These are phyloP conservation scores for Gryllus longicercus DNA, from an alignment of 2,888 invertebrate species.

Conservation along the genomic window DNA sequence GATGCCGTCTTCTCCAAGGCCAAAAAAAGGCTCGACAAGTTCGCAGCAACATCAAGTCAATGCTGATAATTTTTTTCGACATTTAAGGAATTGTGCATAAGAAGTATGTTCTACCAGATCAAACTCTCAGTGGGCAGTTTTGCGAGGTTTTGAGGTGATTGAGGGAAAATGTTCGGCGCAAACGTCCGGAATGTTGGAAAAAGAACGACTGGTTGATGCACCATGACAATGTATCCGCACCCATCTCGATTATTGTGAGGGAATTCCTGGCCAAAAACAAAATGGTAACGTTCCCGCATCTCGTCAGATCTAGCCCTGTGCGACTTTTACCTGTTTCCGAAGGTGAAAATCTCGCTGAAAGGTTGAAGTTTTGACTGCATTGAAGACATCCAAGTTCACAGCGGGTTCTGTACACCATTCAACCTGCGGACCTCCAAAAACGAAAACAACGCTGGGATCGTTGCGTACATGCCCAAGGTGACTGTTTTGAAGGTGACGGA, in stretches of 20 bases:
- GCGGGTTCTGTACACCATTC: too few species aligned
- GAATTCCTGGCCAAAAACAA: not conserved
- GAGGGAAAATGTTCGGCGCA: slow-evolving; percentile 11
- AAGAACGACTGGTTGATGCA: not conserved
- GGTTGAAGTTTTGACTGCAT: too few species aligned
- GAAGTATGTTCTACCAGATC: not conserved
- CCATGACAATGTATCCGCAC: too few species aligned
- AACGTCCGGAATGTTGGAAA: not conserved
- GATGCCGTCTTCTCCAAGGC: not conserved
- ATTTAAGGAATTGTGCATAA: not conserved
- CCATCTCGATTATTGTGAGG: not conserved
- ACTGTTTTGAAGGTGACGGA: too few species aligned
- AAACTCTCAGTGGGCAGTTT: not conserved
- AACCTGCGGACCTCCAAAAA: too few species aligned
- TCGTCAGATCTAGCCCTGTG: not conserved
- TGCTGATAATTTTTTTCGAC: not conserved
- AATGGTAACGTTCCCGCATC: not conserved
- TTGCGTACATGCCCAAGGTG: too few species aligned
- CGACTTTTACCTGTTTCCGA: too few species aligned
- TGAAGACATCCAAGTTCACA: too few species aligned
- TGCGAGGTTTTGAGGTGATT: not conserved
- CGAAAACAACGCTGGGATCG: too few species aligned
- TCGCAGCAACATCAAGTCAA: not conserved
- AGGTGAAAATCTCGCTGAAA: too few species aligned
- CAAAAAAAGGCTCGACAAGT: not conserved